These are phyloP conservation scores for Alviniconcha strummeri DNA, from an alignment of 2,888 invertebrate genomes.

Conservation along the genomic window DNA sequence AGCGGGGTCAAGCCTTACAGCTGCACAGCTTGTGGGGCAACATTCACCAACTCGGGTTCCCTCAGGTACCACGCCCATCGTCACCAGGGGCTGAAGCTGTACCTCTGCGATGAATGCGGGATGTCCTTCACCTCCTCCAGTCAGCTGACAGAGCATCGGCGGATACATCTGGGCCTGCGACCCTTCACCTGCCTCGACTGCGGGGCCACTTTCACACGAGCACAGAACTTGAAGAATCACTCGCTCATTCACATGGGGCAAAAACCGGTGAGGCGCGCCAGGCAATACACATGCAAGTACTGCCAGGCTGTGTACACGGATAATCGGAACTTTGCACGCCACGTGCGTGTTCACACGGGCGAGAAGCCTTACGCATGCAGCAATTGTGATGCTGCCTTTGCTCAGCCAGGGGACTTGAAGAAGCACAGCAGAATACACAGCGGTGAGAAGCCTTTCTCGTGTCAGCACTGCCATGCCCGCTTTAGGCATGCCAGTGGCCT, in stretches of 20 bases:
- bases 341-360: conserved; percentile 32
- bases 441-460: conserved; percentile 31
- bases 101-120: conserved; percentile 21
- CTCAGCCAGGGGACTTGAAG: conserved; percentile 28
- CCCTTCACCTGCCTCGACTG: conserved; percentile 19
- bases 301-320: conserved; percentile 15
- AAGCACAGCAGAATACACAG: conserved; percentile 25
- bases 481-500: conserved; percentile 24
- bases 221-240: conserved; percentile 7
- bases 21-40: not conserved
- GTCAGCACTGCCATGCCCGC: conserved; percentile 22
- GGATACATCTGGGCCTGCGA: not conserved
- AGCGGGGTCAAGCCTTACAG: conserved; percentile 17
- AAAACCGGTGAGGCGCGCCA: conserved; percentile 10
- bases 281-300: conserved; percentile 4
- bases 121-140: conserved; percentile 16
- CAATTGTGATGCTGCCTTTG: conserved; percentile 27
- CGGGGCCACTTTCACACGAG: conserved; percentile 8
- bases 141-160: conserved; percentile 15
- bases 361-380: conserved; percentile 30
- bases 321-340: conserved; percentile 15
- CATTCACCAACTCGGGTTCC: conserved; percentile 14
- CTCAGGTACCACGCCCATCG: conserved; percentile 14
- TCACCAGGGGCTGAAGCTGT: conserved; percentile 10
- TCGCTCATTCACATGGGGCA: conserved; percentile 10